Percentiles rank a stretch among this genome's conserved stretches.
Evolutionary conservation across 2,113 vertebrate species (phyloP).

Genomic region (Seriola dumerili): DNA sequence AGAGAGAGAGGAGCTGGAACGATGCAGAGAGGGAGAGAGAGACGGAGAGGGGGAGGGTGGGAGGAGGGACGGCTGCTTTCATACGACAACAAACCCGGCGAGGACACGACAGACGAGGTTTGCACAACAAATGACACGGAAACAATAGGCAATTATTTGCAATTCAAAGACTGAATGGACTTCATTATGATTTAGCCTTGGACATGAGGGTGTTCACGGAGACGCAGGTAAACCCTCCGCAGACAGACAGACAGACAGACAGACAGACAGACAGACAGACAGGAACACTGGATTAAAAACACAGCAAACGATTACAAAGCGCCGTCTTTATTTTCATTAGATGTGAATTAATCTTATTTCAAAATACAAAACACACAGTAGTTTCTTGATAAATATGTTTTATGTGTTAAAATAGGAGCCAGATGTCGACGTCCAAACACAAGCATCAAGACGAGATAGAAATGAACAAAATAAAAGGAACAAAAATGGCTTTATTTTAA

Average conservation of each 20-base stretch:
- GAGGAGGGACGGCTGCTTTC: neutral
- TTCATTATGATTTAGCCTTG: constrained; percentile 37
- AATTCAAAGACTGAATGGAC: constrained; percentile 64
- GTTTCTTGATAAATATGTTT: too few relatives aligned
- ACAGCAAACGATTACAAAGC: neutral
- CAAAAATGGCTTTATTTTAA: too few relatives aligned
- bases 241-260: neutral
- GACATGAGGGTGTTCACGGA: neutral
- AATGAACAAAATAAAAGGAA: too few relatives aligned
- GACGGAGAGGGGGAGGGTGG: neutral
- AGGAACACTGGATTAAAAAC: neutral
- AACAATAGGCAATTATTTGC: constrained; percentile 69
- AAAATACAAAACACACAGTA: too few relatives aligned
- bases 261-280: neutral
- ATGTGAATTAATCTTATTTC: too few relatives aligned
- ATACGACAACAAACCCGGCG: constrained; percentile 6
- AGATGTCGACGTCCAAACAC: too few relatives aligned
- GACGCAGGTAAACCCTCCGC: constrained; percentile 4
- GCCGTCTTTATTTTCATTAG: neutral
- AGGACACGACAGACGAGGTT: constrained; percentile 48
- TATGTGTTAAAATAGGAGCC: too few relatives aligned
- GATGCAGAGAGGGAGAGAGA: neutral
- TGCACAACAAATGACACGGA: constrained; percentile 56
- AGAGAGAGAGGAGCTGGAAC: neutral
- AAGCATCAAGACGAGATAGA: too few relatives aligned